Evolutionary conservation across 2,113 vertebrate species (phyloP).

Genomic region (Machaerirhynchus nigripectus): DNA sequence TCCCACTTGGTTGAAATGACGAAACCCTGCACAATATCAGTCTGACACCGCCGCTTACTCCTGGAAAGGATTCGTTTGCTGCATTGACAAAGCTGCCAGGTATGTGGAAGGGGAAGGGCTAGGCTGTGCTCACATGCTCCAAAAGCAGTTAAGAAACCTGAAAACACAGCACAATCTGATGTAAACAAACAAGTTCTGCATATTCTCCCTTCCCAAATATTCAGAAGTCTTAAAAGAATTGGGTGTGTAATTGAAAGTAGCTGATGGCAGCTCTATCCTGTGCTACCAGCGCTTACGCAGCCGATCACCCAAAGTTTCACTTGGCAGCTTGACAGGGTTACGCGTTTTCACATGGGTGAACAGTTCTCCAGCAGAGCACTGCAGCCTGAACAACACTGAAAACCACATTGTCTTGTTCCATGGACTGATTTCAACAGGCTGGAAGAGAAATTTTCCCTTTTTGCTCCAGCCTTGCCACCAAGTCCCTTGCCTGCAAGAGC

Average conservation of each 20-base stretch:
- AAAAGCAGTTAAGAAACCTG: constrained; percentile 35
- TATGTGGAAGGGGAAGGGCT: constrained; percentile 24
- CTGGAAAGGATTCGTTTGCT: background rate
- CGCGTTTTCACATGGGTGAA: constrained; percentile 12
- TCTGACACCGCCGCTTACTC: background rate
- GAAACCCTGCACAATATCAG: background rate
- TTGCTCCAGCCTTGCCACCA: background rate
- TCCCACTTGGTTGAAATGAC: background rate
- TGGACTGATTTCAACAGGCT: background rate
- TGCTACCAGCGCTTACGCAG: constrained; percentile 3
- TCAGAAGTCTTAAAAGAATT: constrained; percentile 56
- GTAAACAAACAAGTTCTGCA: constrained; percentile 58
- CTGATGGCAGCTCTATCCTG: constrained; percentile 38
- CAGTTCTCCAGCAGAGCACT: background rate
- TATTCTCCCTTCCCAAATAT: constrained; percentile 45
- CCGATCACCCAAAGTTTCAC: constrained; percentile 40
- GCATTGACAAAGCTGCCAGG: constrained; percentile 24
- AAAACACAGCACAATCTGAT: constrained; percentile 44
- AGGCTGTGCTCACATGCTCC: constrained; percentile 20
- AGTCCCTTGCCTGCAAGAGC: background rate
- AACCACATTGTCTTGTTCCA: background rate
- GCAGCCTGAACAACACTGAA: background rate
- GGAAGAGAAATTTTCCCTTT: background rate
- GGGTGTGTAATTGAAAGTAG: constrained; percentile 61
- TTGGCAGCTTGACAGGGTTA: constrained; percentile 57